A percentile compares a stretch with the other conserved stretches of the same genome.
These are phyloP conservation scores for Scophthalmus maximus DNA, from an alignment of 2,113 vertebrate species.

Conservation along the genomic window DNA sequence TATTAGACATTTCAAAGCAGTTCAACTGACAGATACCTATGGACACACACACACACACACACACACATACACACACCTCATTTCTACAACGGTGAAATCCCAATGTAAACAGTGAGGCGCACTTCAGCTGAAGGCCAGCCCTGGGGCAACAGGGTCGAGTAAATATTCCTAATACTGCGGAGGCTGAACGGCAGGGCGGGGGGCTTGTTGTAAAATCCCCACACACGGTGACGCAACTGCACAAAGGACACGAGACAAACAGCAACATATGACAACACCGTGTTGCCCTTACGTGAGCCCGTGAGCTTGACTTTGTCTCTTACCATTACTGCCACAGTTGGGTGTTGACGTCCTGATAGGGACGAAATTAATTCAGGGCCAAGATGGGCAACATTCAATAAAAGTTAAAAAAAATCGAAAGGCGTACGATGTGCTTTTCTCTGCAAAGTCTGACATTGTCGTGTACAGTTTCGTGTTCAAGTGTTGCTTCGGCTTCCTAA, in stretches of 20 bases:
- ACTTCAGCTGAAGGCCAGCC: constrained; percentile 34
- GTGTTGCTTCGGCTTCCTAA: not conserved
- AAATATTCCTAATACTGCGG: constrained; percentile 42
- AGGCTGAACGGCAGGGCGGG: constrained; percentile 16
- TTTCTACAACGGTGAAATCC: not conserved
- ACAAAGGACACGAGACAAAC: constrained; percentile 49
- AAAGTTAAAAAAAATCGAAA: not conserved
- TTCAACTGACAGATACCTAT: too few species aligned
- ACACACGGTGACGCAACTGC: constrained; percentile 28
- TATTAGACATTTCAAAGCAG: constrained; percentile 14
- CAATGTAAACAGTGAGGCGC: constrained; percentile 22
- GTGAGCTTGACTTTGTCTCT: not conserved
- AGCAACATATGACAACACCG: not conserved
- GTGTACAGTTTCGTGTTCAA: not conserved
- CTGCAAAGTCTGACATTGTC: not conserved
- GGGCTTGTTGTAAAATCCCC: constrained; percentile 36
- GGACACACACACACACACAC: constrained; percentile 10
- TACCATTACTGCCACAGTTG: not conserved
- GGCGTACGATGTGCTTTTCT: not conserved
- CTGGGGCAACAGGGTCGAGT: constrained; percentile 61
- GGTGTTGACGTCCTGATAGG: not conserved
- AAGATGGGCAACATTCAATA: not conserved
- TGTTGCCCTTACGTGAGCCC: not conserved
- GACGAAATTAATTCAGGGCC: not conserved
- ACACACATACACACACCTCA: constrained; percentile 17